Percentiles rank a stretch among this genome's conserved stretches.
phyloP scores from a whole-genome alignment of 2,797 vertebrate species.

The Thamnophis elegans region DNA sequence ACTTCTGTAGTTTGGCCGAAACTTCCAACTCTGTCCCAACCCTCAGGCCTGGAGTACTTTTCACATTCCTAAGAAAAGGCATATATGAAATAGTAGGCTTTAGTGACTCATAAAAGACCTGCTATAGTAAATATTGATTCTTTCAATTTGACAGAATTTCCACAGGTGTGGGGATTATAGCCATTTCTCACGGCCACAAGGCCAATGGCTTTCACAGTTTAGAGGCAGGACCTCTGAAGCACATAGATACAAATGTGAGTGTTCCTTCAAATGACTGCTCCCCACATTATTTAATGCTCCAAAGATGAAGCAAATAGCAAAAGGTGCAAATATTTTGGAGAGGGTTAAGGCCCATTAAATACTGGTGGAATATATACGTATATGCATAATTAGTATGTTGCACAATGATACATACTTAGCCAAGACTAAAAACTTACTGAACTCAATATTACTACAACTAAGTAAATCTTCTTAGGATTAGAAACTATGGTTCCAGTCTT shows the following conservation, averaged over 20 bases:
- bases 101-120: background rate
- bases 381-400: background rate
- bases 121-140: background rate
- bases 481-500: background rate
- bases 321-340: background rate
- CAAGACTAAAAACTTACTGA: background rate
- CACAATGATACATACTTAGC: background rate
- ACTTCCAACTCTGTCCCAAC: background rate
- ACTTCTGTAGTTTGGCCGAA: background rate
- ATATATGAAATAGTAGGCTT: background rate
- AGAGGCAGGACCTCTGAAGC: background rate
- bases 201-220: background rate
- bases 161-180: background rate
- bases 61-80: background rate
- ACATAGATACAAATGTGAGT: background rate
- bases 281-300: background rate
- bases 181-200: background rate
- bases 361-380: background rate
- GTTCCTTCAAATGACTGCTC: background rate
- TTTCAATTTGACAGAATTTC: background rate
- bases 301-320: background rate
- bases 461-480: background rate
- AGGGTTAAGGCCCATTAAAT: background rate
- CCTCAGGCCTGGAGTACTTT: background rate
- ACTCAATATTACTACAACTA: background rate